Evolutionary conservation across 2,797 vertebrate genomes (phyloP).

Genomic region (Oreochromis grahami): DNA sequence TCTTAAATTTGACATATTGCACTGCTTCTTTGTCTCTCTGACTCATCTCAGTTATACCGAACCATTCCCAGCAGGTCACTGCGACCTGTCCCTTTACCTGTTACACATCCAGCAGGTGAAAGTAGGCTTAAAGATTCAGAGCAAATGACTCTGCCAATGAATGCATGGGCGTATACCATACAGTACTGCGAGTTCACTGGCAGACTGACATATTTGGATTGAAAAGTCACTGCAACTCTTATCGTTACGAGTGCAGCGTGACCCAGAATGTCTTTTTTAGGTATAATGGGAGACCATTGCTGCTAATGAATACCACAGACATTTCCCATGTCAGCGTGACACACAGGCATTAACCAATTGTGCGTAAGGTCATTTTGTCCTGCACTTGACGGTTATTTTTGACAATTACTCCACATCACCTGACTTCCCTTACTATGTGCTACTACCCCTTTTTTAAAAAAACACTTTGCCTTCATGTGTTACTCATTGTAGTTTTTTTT

Average conservation of each 20-base stretch:
- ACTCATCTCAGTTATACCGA: not conserved
- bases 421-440: not conserved
- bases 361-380: constrained; percentile 50
- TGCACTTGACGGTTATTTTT: not conserved
- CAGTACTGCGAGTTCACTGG: not conserved
- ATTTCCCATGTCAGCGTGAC: constrained; percentile 63
- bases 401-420: constrained; percentile 11
- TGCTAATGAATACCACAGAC: constrained; percentile 44
- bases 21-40: not conserved
- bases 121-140: constrained; percentile 1
- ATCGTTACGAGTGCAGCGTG: constrained; percentile 23
- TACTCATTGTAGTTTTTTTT: not conserved
- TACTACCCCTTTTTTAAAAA: not conserved
- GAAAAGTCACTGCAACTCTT: constrained; percentile 48
- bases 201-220: constrained; percentile 1
- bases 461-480: not conserved
- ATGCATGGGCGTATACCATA: not conserved
- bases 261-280: constrained; percentile 32
- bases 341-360: constrained; percentile 39
- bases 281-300: constrained; percentile 28
- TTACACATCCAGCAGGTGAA: not conserved
- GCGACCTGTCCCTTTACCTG: not conserved
- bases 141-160: not conserved
- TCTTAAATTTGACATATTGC: constrained; percentile 3
- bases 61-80: constrained; percentile 32